Conservation (phyloP, 2,797 vertebrate genomes). For the Periophthalmus magnuspinnatus region DNA sequence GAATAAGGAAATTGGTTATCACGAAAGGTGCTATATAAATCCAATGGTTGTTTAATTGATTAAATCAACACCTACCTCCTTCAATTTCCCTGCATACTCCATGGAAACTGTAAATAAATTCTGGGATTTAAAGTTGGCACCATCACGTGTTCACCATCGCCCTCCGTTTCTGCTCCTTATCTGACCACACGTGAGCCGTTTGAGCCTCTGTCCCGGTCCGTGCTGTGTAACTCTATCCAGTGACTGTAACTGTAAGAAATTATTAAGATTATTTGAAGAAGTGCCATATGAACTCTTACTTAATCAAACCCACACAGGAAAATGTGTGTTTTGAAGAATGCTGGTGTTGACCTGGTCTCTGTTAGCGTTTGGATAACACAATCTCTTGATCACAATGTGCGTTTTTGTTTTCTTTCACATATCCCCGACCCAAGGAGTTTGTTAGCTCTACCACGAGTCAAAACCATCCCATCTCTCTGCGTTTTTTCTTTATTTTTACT, state of each 20-base stretch:
- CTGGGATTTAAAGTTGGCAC: too few species aligned
- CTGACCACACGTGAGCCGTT: not conserved
- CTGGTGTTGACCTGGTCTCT: not conserved
- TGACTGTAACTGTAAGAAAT: not conserved
- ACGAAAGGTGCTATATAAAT: too few species aligned
- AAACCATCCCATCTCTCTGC: too few species aligned
- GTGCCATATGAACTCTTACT: not conserved
- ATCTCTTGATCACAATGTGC: constrained; percentile 15
- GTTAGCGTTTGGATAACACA: not conserved
- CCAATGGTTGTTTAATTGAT: too few species aligned
- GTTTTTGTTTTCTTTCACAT: constrained; percentile 37
- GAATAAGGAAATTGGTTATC: too few species aligned
- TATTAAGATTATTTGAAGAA: not conserved
- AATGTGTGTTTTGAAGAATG: not conserved
- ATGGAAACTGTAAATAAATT: not conserved
- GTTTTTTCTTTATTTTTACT: too few species aligned
- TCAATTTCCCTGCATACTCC: not conserved
- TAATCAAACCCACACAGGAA: not conserved
- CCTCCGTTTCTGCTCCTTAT: not conserved
- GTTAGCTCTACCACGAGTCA: constrained; percentile 23
- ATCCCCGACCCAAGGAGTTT: constrained; percentile 35
- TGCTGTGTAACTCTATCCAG: not conserved
- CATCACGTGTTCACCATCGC: not conserved
- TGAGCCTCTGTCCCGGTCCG: not conserved
- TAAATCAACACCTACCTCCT: too few species aligned